Base-by-base conservation (phyloP, 2,888 invertebrate species). In the Hemaris fuciformis region DNA sequence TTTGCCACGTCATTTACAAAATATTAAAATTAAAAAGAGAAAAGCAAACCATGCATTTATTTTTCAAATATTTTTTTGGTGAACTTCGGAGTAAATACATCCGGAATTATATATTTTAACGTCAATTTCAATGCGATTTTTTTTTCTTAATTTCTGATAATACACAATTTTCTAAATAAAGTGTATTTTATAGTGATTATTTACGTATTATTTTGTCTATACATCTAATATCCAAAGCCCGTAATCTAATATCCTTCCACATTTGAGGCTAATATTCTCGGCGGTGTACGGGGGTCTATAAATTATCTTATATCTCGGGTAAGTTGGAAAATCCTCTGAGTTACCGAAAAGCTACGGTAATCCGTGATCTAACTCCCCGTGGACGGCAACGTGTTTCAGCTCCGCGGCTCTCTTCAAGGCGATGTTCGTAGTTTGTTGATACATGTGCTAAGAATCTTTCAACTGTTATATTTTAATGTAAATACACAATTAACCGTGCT, bases 271-370 rank as follows among this genome's bases (percentile, higher is more conserved):
- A 45, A 48, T 59, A 60, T 60, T 60, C 48, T 48, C 60, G 8
- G 25, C 23, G 48, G 60, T 46, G 46, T 45, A 34, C 48, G 57
- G 45, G 25, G 56, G 57, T 15, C 60, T 65, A 76, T 76, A 78
- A 77, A 80, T 79, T 71, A 61, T 63, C 59, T 66, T 73, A 69
- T 69, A 70, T 73, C 65, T 71, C 67, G 66, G 59, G 61, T 72
- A 71, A 68, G 67, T 76, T 68, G 34, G 64, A 58, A 67, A 71
- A 75, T 73, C 74, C 75, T 72, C 60, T 62, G 62, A 72, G 74
- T 69, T 60, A 64, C 57, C 63, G 61, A 64, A 67, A 73, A 68
- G 62, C 68, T 69, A 59, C 64, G 63, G 65, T 71, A 70, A 66
- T 70, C 66, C 65, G 48, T 57, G 15, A 53, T 59, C 60, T 62